A percentile compares a stretch with the other conserved stretches of the same genome.
Conservation (phyloP, 2,113 vertebrate genomes). For the Leucopsar rothschildi region DNA sequence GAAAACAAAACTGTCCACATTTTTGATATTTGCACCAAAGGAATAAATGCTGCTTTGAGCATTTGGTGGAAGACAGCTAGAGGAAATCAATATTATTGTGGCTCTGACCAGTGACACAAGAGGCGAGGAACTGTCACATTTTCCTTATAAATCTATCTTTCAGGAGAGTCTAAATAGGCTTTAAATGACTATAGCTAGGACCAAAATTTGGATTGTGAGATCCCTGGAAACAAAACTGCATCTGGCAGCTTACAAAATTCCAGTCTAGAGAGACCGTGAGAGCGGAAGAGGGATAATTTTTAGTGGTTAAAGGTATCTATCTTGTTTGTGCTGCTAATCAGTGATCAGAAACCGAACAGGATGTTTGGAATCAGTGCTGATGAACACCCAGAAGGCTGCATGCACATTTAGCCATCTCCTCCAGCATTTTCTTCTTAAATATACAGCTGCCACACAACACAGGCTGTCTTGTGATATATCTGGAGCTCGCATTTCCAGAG, state of each 20-base stretch:
- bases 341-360: background rate
- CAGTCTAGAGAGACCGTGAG: background rate
- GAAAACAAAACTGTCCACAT: constrained; percentile 57
- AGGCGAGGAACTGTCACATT: constrained; percentile 59
- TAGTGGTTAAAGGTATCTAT: background rate
- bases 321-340: constrained; percentile 14
- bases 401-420: background rate
- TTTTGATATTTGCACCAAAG: constrained; percentile 61
- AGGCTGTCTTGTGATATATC: background rate
- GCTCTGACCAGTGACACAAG: constrained; percentile 22
- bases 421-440: background rate
- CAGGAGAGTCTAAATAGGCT: constrained; percentile 31
- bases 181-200: background rate
- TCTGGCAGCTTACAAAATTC: constrained; percentile 32
- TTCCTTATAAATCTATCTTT: constrained; percentile 58
- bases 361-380: background rate
- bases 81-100: constrained; percentile 35
- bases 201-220: constrained; percentile 25
- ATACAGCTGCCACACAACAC: constrained; percentile 8
- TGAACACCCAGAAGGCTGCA: background rate
- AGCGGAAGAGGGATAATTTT: background rate
- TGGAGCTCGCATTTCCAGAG: constrained; percentile 25
- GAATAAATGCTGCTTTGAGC: constrained; percentile 40
- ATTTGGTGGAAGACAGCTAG: constrained; percentile 57
- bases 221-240: constrained; percentile 40